These are phyloP conservation scores for Digitonthophagus gazella DNA, from an alignment of 2,888 invertebrate species.

Conservation along the genomic window DNA sequence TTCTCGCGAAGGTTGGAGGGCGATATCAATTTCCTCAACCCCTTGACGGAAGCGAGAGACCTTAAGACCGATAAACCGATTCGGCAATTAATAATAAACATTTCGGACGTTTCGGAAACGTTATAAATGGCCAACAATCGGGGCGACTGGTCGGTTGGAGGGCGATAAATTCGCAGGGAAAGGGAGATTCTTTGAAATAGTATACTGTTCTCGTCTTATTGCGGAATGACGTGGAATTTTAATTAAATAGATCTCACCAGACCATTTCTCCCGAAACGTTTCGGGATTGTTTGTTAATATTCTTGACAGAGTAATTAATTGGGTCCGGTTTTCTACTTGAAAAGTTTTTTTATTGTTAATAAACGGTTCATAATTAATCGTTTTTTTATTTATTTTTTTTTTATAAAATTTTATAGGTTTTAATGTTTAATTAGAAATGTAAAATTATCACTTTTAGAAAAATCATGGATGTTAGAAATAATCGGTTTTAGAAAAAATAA, in stretches of 20 bases:
- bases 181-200: not conserved
- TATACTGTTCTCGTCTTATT: not conserved
- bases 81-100: constrained; percentile 48
- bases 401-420: too few species aligned
- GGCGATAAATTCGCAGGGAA: constrained; percentile 4
- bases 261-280: not conserved
- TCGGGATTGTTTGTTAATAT: not conserved
- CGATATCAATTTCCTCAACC: constrained; percentile 37
- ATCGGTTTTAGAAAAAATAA: too few species aligned
- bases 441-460: too few species aligned
- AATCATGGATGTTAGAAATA: too few species aligned
- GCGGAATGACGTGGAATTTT: constrained; percentile 12
- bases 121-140: constrained; percentile 10
- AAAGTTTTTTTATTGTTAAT: too few species aligned
- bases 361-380: too few species aligned
- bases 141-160: not conserved
- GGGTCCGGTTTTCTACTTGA: too few species aligned
- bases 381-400: too few species aligned
- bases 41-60: constrained; percentile 26
- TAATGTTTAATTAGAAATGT: too few species aligned
- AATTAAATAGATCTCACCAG: constrained; percentile 5
- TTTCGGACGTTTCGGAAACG: constrained; percentile 28
- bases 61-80: constrained; percentile 43
- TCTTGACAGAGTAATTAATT: not conserved
- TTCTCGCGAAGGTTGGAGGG: constrained; percentile 30